phyloP scores from a whole-genome alignment of 2,797 vertebrate genomes.

The Ispidina picta region DNA sequence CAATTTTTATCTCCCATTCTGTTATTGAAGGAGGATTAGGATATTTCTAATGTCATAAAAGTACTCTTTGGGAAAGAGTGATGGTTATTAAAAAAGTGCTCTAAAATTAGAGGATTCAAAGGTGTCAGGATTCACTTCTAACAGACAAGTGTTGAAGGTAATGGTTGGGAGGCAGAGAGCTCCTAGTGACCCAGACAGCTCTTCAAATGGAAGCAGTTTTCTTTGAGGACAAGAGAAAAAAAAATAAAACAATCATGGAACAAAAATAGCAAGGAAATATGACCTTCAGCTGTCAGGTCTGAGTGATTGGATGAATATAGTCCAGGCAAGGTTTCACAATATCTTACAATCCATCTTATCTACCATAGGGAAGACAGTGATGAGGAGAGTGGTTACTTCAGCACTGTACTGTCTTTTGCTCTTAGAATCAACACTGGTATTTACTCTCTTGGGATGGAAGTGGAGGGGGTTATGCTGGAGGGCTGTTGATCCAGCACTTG shows the following conservation, averaged over 20 bases:
- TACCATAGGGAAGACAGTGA: not conserved
- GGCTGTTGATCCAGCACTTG: not conserved
- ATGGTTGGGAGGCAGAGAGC: not conserved
- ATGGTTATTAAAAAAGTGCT: constrained; percentile 37
- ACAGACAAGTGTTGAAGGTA: not conserved
- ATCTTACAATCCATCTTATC: not conserved
- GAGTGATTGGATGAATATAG: not conserved
- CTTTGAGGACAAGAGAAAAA: not conserved
- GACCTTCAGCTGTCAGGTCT: not conserved
- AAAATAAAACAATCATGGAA: not conserved
- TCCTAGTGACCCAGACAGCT: not conserved
- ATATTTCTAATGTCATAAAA: constrained; percentile 52
- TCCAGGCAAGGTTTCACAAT: not conserved
- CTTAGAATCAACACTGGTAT: not conserved
- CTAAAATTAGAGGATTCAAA: constrained; percentile 37
- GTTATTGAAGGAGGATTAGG: constrained; percentile 57
- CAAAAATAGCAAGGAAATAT: not conserved
- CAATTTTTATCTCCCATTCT: constrained; percentile 43
- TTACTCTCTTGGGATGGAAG: not conserved
- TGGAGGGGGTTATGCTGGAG: rapidly evolving
- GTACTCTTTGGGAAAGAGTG: constrained; percentile 17
- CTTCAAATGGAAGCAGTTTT: constrained; percentile 13
- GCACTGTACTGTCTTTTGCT: not conserved
- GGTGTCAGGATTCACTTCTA: not conserved
- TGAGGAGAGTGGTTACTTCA: not conserved